Conservation (phyloP, 2,888 invertebrate species). For the Lasius platythorax region DNA sequence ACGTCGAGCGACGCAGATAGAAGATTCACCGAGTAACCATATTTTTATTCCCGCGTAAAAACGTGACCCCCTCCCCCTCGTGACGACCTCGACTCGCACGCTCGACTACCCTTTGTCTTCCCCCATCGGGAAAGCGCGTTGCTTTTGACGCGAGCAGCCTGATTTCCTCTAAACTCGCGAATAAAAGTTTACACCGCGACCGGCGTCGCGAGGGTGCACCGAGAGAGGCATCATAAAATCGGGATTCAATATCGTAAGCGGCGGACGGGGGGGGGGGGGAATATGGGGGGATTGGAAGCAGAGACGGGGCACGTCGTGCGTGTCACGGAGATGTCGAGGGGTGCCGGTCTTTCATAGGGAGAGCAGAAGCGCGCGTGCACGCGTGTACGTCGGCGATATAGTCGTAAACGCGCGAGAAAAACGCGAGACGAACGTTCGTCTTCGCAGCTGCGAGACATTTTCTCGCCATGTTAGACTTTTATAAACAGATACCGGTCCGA, state of each 20-base stretch:
- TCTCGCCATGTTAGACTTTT: not conserved
- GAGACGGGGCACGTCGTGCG: slow-evolving; percentile 39
- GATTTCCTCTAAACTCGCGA: slow-evolving; percentile 84
- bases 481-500: not conserved
- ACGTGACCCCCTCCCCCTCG: slow-evolving; percentile 37
- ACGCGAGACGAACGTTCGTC: slow-evolving; percentile 7
- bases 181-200: slow-evolving; percentile 85
- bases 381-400: slow-evolving; percentile 16
- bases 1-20: not conserved
- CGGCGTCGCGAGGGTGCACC: slow-evolving; percentile 60
- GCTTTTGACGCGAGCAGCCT: slow-evolving; percentile 60
- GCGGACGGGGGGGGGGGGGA: slow-evolving; percentile 25
- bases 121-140: slow-evolving; percentile 25
- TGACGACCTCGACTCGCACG: slow-evolving; percentile 31
- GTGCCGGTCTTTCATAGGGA: slow-evolving; percentile 33
- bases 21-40: slow-evolving; percentile 46
- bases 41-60: slow-evolving; percentile 70
- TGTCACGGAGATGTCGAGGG: slow-evolving; percentile 59
- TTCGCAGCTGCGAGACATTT: not conserved
- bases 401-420: slow-evolving; percentile 13
- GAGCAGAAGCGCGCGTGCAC: not conserved
- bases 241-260: slow-evolving; percentile 83
- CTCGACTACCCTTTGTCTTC: slow-evolving; percentile 58
- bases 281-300: slow-evolving; percentile 25
- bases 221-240: slow-evolving; percentile 81